Evolutionary conservation across 2,888 invertebrate genomes (phyloP), one percentile per base, ranked within the genome.

Genomic region (Timema cristinae): DNA sequence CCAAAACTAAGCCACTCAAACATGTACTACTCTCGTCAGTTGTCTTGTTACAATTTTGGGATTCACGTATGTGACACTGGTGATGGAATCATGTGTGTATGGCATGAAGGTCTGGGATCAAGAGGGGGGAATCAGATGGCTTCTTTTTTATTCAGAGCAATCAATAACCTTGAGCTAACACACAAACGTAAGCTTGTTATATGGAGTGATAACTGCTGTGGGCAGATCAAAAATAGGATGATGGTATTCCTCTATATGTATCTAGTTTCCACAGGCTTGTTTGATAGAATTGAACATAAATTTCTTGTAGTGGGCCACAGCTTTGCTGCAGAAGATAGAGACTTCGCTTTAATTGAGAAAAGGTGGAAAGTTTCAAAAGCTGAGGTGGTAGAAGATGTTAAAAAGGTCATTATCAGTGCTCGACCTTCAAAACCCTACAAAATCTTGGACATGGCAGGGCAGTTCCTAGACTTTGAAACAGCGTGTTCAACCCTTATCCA

Each of bases 21-120:
- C 67, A 78, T 79, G 75, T 79, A 78, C 71, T 79, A 79, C 73
- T 68, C 74, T n/a, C 76, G 78, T 47, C 77, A 79, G 72, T 73
- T 78, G 15, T 77, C 76, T 54, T 75, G 74, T 52, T 78, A 78
- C 72, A 78, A 78, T 78, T 47, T 75, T 63, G 63, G 76, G 16
- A 68, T 79, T 66, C 77, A 78, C 71, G 73, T 77, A 63, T 75
- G 68, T 66, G 75, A 76, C 56, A 75, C 67, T 50, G 72, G 74
- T 52, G 72, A 75, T 48, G 73, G 75, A 16, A 75, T 70, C 32
- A 78, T 78, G 76, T 76, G 76, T 52, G 75, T 73, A 69, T 77
- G 77, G 77, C 72, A 77, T 74, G 77, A 78, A 74, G 73, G 73
- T 71, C 67, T 77, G 69, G 76, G 76, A 72, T 75, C 76, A 48